Percentiles rank a stretch among this genome's conserved stretches.
Evolutionary conservation across 2,113 vertebrate species (phyloP).

Genomic region (Mungos mungo): DNA sequence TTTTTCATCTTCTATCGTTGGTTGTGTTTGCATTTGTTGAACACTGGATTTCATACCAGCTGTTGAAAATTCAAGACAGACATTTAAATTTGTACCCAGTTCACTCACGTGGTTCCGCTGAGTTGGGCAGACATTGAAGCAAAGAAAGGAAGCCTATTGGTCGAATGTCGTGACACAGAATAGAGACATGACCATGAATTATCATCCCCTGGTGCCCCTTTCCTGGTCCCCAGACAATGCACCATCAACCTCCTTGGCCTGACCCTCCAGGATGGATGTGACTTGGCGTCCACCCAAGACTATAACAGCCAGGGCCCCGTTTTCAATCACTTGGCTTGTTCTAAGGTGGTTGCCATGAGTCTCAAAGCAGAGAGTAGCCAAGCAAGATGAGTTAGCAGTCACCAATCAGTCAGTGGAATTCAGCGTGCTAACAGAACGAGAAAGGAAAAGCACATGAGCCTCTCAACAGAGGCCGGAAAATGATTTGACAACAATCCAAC

Average conservation of each 20-base stretch:
- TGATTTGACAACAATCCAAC: neutral
- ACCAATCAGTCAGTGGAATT: neutral
- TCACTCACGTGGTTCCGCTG: neutral
- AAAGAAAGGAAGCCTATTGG: neutral
- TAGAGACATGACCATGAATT: neutral
- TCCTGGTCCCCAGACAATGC: neutral
- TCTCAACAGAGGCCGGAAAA: neutral
- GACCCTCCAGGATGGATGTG: neutral
- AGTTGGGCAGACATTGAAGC: neutral
- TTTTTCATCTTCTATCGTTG: neutral
- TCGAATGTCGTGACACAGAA: neutral
- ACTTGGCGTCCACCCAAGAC: neutral
- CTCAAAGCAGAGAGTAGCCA: neutral
- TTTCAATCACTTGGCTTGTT: neutral
- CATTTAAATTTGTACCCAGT: neutral
- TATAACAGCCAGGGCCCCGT: accelerated
- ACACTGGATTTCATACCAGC: neutral
- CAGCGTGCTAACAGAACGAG: neutral
- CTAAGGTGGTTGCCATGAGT: neutral
- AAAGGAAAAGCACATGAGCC: neutral
- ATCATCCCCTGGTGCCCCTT: too few relatives aligned
- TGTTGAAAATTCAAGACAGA: neutral
- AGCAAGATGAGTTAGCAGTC: neutral
- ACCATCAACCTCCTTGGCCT: neutral
- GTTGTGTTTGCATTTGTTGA: neutral